phyloP scores from a whole-genome alignment of 2,888 invertebrate genomes.

The Drosophila anceps region DNA sequence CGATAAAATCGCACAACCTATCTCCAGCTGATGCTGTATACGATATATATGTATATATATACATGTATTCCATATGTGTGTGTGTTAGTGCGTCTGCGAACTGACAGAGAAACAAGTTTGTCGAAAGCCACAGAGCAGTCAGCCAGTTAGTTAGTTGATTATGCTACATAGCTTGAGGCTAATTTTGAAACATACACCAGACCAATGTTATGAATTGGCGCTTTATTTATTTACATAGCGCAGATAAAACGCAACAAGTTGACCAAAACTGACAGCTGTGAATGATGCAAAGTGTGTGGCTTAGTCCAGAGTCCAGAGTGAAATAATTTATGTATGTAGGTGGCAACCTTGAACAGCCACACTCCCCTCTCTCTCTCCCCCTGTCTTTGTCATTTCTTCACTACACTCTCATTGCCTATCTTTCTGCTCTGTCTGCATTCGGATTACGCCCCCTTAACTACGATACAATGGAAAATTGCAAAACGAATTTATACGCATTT shows the following conservation, averaged over 20 bases:
- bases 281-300: constrained; percentile 22
- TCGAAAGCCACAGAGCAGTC: constrained; percentile 31
- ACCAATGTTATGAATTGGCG: constrained; percentile 42
- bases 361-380: not conserved
- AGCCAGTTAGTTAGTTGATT: constrained; percentile 27
- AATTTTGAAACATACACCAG: constrained; percentile 56
- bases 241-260: constrained; percentile 33
- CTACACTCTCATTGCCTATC: not conserved
- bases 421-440: too few species aligned
- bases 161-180: constrained; percentile 48
- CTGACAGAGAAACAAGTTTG: constrained; percentile 51
- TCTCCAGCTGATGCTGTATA: constrained; percentile 40
- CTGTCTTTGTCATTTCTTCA: not conserved
- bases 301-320: constrained; percentile 7
- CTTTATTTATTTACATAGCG: constrained; percentile 15
- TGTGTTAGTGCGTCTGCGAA: constrained; percentile 6
- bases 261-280: constrained; percentile 33
- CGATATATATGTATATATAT: not conserved
- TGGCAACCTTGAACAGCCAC: constrained; percentile 10
- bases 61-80: too few species aligned
- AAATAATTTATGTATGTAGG: not conserved
- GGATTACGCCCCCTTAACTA: not conserved
- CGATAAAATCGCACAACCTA: constrained; percentile 49
- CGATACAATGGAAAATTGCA: constrained; percentile 8
- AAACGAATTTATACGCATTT: constrained; percentile 29